These are phyloP conservation scores for Peromyscus californicus DNA, from an alignment of 2,113 vertebrate species.

Conservation along the genomic window DNA sequence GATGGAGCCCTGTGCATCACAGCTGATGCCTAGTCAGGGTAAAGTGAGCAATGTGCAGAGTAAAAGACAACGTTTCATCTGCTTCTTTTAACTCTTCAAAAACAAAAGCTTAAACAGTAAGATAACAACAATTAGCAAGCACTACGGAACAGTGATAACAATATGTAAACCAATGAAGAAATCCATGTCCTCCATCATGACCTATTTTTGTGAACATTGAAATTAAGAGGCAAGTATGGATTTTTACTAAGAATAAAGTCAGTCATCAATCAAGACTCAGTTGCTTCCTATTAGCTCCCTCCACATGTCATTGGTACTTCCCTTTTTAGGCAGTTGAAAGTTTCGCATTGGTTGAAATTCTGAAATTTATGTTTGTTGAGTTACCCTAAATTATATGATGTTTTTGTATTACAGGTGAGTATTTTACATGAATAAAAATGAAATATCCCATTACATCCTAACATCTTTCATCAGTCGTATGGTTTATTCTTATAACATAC, in stretches of 20 bases:
- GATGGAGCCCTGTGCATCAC: neutral
- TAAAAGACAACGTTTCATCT: neutral
- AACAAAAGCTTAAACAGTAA: neutral
- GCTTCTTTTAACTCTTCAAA: neutral
- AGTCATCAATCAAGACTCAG: neutral
- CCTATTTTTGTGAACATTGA: neutral
- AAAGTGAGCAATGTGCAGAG: neutral
- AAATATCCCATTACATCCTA: neutral
- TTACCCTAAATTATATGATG: too few species aligned
- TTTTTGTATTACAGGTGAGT: neutral
- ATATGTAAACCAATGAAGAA: neutral
- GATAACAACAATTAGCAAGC: neutral
- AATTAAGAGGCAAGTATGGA: neutral
- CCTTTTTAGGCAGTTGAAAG: neutral
- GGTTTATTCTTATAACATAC: neutral
- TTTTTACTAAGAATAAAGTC: constrained; percentile 7
- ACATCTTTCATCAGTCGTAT: neutral
- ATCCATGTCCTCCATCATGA: neutral
- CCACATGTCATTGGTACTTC: neutral
- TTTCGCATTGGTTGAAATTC: neutral
- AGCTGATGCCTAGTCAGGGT: neutral
- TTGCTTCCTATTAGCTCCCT: neutral
- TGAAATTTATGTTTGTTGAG: neutral
- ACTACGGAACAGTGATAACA: neutral
- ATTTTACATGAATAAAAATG: neutral